A percentile compares a stretch with the other conserved stretches of the same genome.
Conservation (phyloP, 2,113 vertebrate species). For the Scomber colias region DNA sequence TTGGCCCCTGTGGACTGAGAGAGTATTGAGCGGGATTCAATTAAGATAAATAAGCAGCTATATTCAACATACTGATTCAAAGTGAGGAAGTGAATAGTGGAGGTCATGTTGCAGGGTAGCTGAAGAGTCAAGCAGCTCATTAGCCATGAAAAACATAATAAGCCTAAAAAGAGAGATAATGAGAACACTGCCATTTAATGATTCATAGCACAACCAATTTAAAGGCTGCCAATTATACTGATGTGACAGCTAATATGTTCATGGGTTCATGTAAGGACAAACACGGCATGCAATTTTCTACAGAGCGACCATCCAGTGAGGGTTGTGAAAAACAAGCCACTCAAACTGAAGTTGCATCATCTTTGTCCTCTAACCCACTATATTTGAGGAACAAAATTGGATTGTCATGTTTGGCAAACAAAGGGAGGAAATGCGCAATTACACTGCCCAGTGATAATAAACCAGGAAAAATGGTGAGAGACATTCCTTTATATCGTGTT, state of each 20-base stretch:
- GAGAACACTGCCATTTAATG: not conserved
- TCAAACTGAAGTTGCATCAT: constrained; percentile 66
- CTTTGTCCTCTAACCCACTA: constrained; percentile 68
- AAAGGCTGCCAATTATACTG: not conserved
- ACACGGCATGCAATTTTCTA: not conserved
- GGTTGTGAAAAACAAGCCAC: constrained; percentile 31
- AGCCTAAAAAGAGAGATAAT: not conserved
- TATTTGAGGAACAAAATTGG: constrained; percentile 59
- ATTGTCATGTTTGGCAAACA: constrained; percentile 47
- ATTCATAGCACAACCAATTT: constrained; percentile 7
- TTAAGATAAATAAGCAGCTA: constrained; percentile 67
- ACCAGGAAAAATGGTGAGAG: constrained; percentile 12
- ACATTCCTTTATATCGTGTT: not conserved
- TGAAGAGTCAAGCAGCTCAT: constrained; percentile 21
- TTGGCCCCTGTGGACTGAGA: constrained; percentile 41
- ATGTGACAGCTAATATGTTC: not conserved
- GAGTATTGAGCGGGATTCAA: constrained; percentile 67
- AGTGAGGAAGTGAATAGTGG: constrained; percentile 23
- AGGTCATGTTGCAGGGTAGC: not conserved
- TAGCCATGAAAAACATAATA: constrained; percentile 21
- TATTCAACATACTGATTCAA: constrained; percentile 46
- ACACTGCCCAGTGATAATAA: constrained; percentile 31
- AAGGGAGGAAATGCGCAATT: constrained; percentile 44
- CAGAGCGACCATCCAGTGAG: constrained; percentile 5
- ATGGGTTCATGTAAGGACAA: constrained; percentile 17